Conservation (phyloP, 2,113 vertebrate species). For the Hippoglossus stenolepis region DNA sequence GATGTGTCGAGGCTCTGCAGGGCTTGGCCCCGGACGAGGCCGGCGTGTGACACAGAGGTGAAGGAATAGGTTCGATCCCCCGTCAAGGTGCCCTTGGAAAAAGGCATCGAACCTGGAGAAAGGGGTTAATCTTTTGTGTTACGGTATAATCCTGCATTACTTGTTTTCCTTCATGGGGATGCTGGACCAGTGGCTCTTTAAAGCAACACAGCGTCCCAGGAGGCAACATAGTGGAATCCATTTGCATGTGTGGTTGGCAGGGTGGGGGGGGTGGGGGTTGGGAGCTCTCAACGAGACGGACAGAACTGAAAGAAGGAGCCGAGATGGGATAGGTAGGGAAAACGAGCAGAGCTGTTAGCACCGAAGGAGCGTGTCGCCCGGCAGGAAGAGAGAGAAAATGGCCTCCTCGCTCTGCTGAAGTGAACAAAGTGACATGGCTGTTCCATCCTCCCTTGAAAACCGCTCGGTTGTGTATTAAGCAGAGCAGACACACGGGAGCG, state of each 20-base stretch:
- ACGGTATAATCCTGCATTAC: conserved; percentile 8
- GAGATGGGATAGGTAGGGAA: neutral
- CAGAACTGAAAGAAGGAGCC: conserved; percentile 40
- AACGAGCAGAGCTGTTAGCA: conserved; percentile 2
- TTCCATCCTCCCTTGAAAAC: conserved; percentile 25
- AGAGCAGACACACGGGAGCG: conserved; percentile 45
- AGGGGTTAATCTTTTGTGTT: neutral
- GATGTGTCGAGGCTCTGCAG: conserved; percentile 23
- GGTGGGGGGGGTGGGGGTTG: conserved; percentile 30
- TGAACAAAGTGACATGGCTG: conserved; percentile 50
- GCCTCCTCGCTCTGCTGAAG: conserved; percentile 28
- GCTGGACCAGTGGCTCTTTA: conserved; percentile 6
- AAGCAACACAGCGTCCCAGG: conserved; percentile 36
- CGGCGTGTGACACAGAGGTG: conserved; percentile 32
- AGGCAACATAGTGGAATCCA: conserved; percentile 26
- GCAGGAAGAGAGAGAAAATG: conserved; percentile 28
- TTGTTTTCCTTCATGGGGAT: conserved; percentile 22
- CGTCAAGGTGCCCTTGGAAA: conserved; percentile 22
- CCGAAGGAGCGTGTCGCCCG: neutral
- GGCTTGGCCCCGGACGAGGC: conserved; percentile 7
- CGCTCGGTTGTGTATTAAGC: conserved; percentile 23
- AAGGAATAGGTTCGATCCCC: conserved; percentile 9
- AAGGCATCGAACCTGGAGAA: conserved; percentile 1
- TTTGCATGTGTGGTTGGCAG: conserved; percentile 41
- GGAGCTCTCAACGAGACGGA: conserved; percentile 23